Evolutionary conservation across 2,888 invertebrate genomes (phyloP), one percentile per base, ranked within the genome.

Genomic region (Pelosia muscerda): DNA sequence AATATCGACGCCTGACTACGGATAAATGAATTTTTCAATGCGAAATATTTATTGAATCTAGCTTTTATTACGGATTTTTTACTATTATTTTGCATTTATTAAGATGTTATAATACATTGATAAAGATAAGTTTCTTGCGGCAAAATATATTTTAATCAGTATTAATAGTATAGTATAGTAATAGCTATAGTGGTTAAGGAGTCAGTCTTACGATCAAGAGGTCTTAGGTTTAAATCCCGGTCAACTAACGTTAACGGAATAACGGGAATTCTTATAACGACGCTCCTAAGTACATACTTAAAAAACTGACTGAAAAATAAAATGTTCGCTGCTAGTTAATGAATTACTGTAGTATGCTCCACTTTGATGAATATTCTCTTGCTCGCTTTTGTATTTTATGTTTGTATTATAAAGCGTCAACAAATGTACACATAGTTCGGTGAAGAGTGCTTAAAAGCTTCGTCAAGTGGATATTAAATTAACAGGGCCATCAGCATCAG

Each of bases 11-110:
- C 54, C 59, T 19, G n/a, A n/a, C 49, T 49, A 49, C n/a, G 69
- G 67, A 68, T 77, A 71, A 81, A 85, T 81, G 71, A 81, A 75
- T 84, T 84, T 86, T 86, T 84, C 49, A n/a, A 49, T 49, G 5
- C 49, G n/a, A 86, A 88, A 86, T 85, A 86, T 86, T 86, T 78
- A 83, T 84, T 79, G 73, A 77, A 73, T 84, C 81, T 84, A 85
- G 83, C 80, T 87, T 75, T 86, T 87, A 88, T 88, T 86, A 86
- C 86, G 82, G 83, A 76, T 49, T n/a, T 42, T 49, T 49, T 49
- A 49, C 8, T 49, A 49, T 4, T n/a, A 49, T n/a, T 49, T 19
- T 19, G 6, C 3, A 8, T 49, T 49, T 49, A 19, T 49, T 19
- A 49, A 9, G 19, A 19, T 38, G 15, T 34, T 8, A 28, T 8